Evolutionary conservation across 2,797 vertebrate species (phyloP).

Genomic region (Columba guinea): DNA sequence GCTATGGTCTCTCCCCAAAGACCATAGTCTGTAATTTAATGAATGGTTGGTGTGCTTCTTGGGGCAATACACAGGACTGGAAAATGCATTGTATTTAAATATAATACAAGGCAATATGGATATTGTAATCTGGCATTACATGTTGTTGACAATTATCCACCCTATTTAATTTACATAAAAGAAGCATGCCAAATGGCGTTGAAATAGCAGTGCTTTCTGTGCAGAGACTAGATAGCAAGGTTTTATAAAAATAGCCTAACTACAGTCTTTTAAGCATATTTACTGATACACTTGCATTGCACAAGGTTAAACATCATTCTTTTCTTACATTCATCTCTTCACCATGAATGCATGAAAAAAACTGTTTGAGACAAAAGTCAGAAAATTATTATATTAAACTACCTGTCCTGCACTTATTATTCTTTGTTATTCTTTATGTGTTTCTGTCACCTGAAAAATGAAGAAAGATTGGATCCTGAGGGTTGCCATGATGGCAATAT

Average conservation of each 20-base stretch:
- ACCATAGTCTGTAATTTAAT: neutral
- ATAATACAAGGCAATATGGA: neutral
- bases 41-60: neutral
- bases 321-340: neutral
- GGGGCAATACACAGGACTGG: neutral
- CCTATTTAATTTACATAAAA: conserved; percentile 41
- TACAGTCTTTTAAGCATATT: neutral
- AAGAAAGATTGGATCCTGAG: neutral
- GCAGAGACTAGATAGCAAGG: neutral
- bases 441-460: neutral
- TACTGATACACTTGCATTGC: neutral
- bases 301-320: neutral
- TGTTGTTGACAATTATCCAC: neutral
- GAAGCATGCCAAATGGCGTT: neutral
- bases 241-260: neutral
- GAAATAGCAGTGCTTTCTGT: neutral
- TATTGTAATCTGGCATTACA: neutral
- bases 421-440: neutral
- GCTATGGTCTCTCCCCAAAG: neutral
- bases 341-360: neutral
- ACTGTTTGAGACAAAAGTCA: neutral
- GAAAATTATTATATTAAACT: neutral
- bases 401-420: neutral
- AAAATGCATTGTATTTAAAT: neutral
- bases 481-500: neutral